phyloP scores from a whole-genome alignment of 2,797 vertebrate species.

The Macrochelys suwanniensis region DNA sequence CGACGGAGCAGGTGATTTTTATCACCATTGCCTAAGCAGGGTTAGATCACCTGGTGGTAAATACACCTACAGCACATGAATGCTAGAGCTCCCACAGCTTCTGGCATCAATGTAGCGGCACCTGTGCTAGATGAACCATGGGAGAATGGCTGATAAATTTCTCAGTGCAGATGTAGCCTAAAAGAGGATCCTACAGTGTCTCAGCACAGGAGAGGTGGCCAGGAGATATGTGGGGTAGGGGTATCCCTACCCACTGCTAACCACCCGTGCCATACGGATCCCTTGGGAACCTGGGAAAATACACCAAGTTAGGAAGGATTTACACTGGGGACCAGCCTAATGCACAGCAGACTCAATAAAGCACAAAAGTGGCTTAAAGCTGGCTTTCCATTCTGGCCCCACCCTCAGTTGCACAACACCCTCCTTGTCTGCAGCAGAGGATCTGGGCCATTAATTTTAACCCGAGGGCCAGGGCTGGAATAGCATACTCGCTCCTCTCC shows the following conservation, averaged over 20 bases:
- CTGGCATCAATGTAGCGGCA: neutral
- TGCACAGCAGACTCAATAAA: neutral
- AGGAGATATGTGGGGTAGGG: neutral
- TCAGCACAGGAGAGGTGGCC: rapidly evolving
- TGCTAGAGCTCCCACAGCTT: neutral
- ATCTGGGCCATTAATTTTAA: neutral
- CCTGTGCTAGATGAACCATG: rapidly evolving
- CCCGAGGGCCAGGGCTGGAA: neutral
- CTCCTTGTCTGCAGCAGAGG: neutral
- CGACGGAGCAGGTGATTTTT: rapidly evolving
- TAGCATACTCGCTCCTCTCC: neutral
- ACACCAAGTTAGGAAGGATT: neutral
- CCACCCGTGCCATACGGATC: rapidly evolving
- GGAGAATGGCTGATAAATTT: neutral
- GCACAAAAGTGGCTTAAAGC: neutral
- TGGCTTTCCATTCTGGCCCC: neutral
- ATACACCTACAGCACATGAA: neutral
- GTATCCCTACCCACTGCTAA: neutral
- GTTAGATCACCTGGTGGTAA: neutral
- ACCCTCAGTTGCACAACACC: neutral
- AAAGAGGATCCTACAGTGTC: neutral
- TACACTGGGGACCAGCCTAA: neutral
- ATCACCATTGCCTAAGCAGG: rapidly evolving
- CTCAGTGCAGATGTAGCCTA: rapidly evolving
- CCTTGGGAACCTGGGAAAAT: neutral